Base-by-base conservation (phyloP, 2,888 invertebrate species). In the Rotaria sp. region DNA sequence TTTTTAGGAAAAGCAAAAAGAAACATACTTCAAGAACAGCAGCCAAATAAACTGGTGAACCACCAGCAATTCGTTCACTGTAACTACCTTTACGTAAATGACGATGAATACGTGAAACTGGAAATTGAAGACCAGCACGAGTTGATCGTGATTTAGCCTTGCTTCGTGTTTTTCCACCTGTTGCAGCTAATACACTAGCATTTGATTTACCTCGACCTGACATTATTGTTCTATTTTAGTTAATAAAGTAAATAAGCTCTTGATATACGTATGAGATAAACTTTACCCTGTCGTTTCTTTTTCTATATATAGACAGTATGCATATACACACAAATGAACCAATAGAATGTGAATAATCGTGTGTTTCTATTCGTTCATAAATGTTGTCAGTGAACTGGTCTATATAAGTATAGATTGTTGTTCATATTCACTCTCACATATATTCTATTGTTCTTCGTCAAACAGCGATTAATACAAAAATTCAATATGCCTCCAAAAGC, bases 31-130 rank as follows among this genome's bases (percentile, higher is more conserved):
- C 92, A 87, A 92, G 89, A 18, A 92, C 91, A 26, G 91, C 91
- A 55, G 91, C 91, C 85, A 91, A 88, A 88, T 91, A 91, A n/a
- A 91, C 91, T 7, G 91, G 91, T 1, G 91, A 91, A 48, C 91
- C 91, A 38, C 91, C 91, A 59, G 91, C 91, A 84, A 91, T 90
- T 85, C 91, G 88, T 87, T 91, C 91, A 41, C 90, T 90, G 85
- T 91, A 91, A 88, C 91, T 91, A 50, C 91, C 91, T 88, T 91
- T 91, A 45, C 91, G 88, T 38, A 91, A 88, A 24, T 90, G 89
- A 87, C 91, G 89, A 88, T 91, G 91, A 85, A 91, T 90, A 88
- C 91, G 89, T 45, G 91, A 91, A 10, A 91, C 91, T 59, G 91
- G 91, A 88, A 91, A 91, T 88, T 91, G 91, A n/a, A 91, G 88